Evolutionary conservation across 2,888 invertebrate species (phyloP).

Genomic region (Ectemnius lituratus): DNA sequence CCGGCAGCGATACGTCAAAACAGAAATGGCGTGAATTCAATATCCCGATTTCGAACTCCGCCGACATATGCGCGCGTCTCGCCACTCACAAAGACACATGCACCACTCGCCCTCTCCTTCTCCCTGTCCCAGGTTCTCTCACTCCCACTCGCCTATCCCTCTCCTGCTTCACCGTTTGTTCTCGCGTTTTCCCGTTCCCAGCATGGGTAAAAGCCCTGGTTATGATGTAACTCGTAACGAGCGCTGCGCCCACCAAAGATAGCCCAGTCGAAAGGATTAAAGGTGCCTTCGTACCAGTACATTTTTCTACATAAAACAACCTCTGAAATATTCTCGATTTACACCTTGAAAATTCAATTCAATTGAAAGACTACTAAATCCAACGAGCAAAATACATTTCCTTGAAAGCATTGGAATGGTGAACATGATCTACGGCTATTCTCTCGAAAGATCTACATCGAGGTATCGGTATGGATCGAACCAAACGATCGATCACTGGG

Average conservation of each 20-base stretch:
- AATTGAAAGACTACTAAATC: too few species aligned
- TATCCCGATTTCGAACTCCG: conserved; percentile 70
- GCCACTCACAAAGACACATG: conserved; percentile 34
- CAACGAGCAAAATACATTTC: too few species aligned
- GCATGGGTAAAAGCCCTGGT: too few species aligned
- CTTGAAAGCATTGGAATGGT: background rate
- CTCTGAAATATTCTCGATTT: too few species aligned
- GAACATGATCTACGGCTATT: conserved; percentile 29
- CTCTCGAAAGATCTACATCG: conserved; percentile 43
- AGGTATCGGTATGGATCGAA: conserved; percentile 40
- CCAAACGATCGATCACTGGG: conserved; percentile 62
- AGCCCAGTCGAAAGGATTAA: background rate
- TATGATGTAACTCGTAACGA: too few species aligned
- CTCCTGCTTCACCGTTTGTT: conserved; percentile 6
- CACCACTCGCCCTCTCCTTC: conserved; percentile 36
- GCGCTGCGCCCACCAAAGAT: background rate
- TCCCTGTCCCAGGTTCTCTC: conserved; percentile 42
- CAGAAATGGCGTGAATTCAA: conserved; percentile 77
- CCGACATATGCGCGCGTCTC: conserved; percentile 50
- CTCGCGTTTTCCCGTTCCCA: conserved; percentile 7
- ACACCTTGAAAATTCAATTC: too few species aligned
- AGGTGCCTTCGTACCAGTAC: background rate
- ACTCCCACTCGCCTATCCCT: background rate
- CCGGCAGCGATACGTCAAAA: conserved; percentile 72
- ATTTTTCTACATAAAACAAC: too few species aligned